Base-by-base conservation (phyloP, 2,113 vertebrate species). In the Siniperca chuatsi region DNA sequence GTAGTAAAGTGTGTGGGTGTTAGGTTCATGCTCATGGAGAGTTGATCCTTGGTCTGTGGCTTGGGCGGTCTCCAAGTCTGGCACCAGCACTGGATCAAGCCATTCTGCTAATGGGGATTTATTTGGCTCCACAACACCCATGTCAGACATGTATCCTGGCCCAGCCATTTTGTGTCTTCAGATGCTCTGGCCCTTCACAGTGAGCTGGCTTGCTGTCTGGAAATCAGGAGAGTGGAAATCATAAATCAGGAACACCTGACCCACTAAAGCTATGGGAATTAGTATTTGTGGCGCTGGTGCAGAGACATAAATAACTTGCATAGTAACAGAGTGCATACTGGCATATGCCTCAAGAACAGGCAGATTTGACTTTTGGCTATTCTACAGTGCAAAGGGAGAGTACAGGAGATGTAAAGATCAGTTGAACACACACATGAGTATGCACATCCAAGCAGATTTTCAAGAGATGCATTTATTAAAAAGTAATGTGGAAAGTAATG, bases 31-130 rank as follows among this genome's bases (percentile, higher is more conserved):
- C 81, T 86, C 68, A 78, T 52, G 72, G 86, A 83, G 90, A 93
- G 91, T 78, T 88, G 89, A 92, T 95, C 91, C 90, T 93, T 90
- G 89, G 91, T 83, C 90, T 91, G 93, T 88, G 90, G 91, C 75
- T 90, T 95, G 93, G 92, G 82, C 15, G 4, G 20, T 74, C 69
- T 91, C 89, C 92, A 94, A 90, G 88, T 88, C 84, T 92, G 90
- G 77, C 90, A 92, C 78, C 79, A 82, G 77, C 46, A 2, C 81
- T 72, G 84, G 90, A 91, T 90, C 92, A 91, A 90, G 89, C 83
- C 64, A 55, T 84, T 91, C 90, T 83, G 60, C 85, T 88, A 83
- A 87, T 78, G n/a, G 79, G 84, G 88, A 93, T 93, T 94, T 93
- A 92, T 93, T 93, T 87, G 89, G 90, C 91, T 90, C 87, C 66